Evolutionary conservation across 92 coral and sea anemone genomes (phyloP).

Genomic region (Zoanthus solanderi): DNA sequence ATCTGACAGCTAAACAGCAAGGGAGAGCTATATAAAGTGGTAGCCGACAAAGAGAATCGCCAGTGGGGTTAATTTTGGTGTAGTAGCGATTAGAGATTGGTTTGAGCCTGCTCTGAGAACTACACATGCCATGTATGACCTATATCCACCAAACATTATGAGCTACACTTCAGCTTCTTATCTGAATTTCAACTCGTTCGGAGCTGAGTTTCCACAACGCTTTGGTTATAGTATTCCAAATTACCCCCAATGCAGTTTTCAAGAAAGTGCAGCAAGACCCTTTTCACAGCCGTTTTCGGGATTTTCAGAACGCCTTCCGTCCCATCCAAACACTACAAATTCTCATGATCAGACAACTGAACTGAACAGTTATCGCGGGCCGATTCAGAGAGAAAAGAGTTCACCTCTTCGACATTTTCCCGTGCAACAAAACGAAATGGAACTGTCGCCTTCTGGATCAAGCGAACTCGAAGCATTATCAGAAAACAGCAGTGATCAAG

Average conservation of each 20-base stretch:
- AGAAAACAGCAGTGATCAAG: slow-evolving; percentile 50
- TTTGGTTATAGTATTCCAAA: slow-evolving; percentile 34
- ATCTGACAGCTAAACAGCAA: slow-evolving; percentile 62
- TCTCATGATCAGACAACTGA: slow-evolving; percentile 2
- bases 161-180: slow-evolving; percentile 55
- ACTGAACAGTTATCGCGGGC: not conserved
- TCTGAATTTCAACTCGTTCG: slow-evolving; percentile 48
- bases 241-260: slow-evolving; percentile 41
- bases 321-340: slow-evolving; percentile 22
- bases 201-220: slow-evolving; percentile 23
- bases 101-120: not conserved
- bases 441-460: slow-evolving; percentile 35
- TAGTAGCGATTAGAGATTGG: not conserved
- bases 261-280: slow-evolving; percentile 6
- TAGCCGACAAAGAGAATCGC: slow-evolving; percentile 56
- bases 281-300: slow-evolving; percentile 18
- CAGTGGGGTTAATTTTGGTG: slow-evolving; percentile 22
- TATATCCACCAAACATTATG: slow-evolving; percentile 72
- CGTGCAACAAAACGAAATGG: slow-evolving; percentile 27
- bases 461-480: slow-evolving; percentile 37
- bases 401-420: slow-evolving; percentile 29
- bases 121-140: slow-evolving; percentile 72
- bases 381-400: not conserved
- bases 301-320: slow-evolving; percentile 19
- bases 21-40: slow-evolving; percentile 68